Percentiles rank a stretch among this genome's conserved stretches.
Conservation (phyloP, 2,888 invertebrate species). For the Drosophila setosimentum region DNA sequence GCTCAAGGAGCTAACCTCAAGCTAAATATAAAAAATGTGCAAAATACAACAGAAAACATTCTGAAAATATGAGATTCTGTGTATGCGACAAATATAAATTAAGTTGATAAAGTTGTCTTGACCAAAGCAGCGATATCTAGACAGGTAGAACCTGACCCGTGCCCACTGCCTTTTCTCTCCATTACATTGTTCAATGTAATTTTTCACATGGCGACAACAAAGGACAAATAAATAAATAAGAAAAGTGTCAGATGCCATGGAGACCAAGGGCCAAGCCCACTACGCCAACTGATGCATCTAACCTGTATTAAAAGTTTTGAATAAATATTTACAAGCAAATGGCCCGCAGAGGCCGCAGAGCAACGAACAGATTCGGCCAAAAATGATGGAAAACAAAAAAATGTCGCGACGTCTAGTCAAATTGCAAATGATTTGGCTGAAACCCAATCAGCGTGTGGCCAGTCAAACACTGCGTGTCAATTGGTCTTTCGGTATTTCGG, state of each 20-base stretch:
- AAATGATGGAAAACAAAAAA: slow-evolving; percentile 21
- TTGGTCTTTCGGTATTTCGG: background rate
- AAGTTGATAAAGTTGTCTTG: slow-evolving; percentile 66
- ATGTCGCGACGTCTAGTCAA: slow-evolving; percentile 73
- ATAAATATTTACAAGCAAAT: slow-evolving; percentile 42
- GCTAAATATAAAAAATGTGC: slow-evolving; percentile 37
- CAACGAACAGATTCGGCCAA: slow-evolving; percentile 5
- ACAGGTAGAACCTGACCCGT: background rate
- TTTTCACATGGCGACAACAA: slow-evolving; percentile 46
- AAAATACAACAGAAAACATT: slow-evolving; percentile 16
- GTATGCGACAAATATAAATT: slow-evolving; percentile 53
- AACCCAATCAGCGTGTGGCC: slow-evolving; percentile 41
- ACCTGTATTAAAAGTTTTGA: slow-evolving; percentile 51
- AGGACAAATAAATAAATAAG: slow-evolving; percentile 61
- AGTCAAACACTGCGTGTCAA: background rate
- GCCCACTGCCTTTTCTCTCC: background rate
- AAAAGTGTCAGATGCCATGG: slow-evolving; percentile 58
- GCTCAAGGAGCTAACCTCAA: background rate
- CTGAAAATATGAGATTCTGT: slow-evolving; percentile 39
- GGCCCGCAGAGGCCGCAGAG: background rate
- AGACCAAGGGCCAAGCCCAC: slow-evolving; percentile 15
- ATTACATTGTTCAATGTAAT: slow-evolving; percentile 38
- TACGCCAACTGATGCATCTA: background rate
- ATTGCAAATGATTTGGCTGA: slow-evolving; percentile 62
- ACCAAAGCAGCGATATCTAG: slow-evolving; percentile 19